Conservation (phyloP, 2,113 vertebrate genomes). For the Hippocampus abdominalis region DNA sequence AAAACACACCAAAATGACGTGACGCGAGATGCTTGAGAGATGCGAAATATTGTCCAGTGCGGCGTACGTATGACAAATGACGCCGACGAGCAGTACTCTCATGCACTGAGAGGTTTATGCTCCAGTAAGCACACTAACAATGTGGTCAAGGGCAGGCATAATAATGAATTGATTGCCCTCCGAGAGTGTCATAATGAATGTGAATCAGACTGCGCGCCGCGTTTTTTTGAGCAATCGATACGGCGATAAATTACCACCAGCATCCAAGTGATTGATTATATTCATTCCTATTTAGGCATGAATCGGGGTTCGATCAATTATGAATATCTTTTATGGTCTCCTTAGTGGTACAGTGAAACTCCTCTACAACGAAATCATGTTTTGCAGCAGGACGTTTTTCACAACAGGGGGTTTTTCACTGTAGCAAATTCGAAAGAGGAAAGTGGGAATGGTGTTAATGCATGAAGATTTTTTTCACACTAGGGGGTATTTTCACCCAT, state of each 20-base stretch:
- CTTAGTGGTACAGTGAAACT: too few species aligned
- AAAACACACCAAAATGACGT: not conserved
- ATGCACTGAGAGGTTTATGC: slow-evolving; percentile 38
- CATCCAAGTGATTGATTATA: slow-evolving; percentile 57
- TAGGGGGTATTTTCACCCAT: too few species aligned
- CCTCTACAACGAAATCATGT: too few species aligned
- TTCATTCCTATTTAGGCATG: slow-evolving; percentile 55
- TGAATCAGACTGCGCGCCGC: slow-evolving; percentile 53
- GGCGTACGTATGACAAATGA: slow-evolving; percentile 35
- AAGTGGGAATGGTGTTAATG: too few species aligned
- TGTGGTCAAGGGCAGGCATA: slow-evolving; percentile 56
- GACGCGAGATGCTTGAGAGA: not conserved
- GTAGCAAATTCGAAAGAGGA: too few species aligned
- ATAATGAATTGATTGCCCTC: slow-evolving; percentile 67
- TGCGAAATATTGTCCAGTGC: not conserved
- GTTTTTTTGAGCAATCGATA: slow-evolving; percentile 62
- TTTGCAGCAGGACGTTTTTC: too few species aligned
- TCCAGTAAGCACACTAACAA: slow-evolving; percentile 54
- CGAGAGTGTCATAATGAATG: slow-evolving; percentile 67
- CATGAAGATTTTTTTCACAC: too few species aligned
- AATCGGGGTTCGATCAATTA: slow-evolving; percentile 45
- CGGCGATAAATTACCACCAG: slow-evolving; percentile 45
- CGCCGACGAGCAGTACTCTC: slow-evolving; percentile 7
- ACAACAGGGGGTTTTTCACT: too few species aligned
- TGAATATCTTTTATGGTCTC: slow-evolving; percentile 24